Evolutionary conservation across 2,113 vertebrate species (phyloP).

Genomic region (Pollimyrus isidori): DNA sequence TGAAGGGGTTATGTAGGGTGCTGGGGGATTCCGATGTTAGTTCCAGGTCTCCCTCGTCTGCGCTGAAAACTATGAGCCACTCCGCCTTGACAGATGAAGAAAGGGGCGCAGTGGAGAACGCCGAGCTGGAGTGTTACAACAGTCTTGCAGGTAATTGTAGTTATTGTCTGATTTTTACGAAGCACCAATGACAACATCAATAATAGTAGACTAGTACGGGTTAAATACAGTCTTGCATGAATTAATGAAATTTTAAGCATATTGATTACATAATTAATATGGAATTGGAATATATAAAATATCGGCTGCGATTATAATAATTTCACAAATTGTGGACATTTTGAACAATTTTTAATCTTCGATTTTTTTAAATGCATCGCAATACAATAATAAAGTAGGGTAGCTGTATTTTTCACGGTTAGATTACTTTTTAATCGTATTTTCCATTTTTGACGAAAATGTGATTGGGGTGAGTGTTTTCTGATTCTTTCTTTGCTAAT

Average conservation of each 20-base stretch:
- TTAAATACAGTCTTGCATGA: neutral
- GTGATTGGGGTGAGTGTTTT: neutral
- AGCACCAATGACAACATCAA: neutral
- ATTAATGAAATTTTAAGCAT: neutral
- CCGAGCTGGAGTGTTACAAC: constrained; percentile 97
- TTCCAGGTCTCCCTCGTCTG: constrained; percentile 51
- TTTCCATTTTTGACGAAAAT: neutral
- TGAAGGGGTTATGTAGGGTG: constrained; percentile 79
- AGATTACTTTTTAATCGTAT: neutral
- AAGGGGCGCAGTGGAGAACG: constrained; percentile 81
- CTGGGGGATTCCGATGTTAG: constrained; percentile 64
- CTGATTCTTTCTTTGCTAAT: neutral
- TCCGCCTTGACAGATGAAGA: constrained; percentile 80
- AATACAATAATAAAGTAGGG: neutral
- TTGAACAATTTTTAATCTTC: neutral
- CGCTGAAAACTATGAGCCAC: constrained; percentile 51
- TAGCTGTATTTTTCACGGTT: neutral
- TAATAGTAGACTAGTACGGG: neutral
- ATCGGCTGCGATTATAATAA: neutral
- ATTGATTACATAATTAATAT: neutral
- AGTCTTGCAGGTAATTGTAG: constrained; percentile 80
- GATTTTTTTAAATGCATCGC: neutral
- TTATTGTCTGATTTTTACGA: neutral
- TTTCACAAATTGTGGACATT: neutral
- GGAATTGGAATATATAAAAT: neutral